phyloP scores from a whole-genome alignment of 1,140 invertebrate genomes.

The Heliothis subflexa region DNA sequence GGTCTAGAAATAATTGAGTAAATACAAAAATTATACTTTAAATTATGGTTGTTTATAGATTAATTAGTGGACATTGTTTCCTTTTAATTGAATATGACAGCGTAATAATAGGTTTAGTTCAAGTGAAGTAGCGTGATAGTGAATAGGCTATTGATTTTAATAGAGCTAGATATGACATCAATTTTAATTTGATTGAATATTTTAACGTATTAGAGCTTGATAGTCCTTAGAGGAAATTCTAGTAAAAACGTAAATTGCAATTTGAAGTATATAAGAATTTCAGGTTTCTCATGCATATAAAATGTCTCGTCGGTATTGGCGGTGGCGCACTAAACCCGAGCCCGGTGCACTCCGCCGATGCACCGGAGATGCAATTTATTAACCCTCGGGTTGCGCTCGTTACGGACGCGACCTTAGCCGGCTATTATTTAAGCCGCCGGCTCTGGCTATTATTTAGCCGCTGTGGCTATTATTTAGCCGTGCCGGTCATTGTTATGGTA shows the following conservation, averaged over 20 bases:
- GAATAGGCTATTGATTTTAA: background rate
- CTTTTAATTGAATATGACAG: background rate
- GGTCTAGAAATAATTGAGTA: background rate
- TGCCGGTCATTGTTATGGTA: background rate
- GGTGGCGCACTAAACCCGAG: background rate
- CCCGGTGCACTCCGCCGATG: conserved; percentile 11
- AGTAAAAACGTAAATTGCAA: no score
- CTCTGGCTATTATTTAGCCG: conserved; percentile 25
- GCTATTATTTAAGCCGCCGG: conserved; percentile 17
- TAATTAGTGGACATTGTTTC: no score
- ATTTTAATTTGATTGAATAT: no score
- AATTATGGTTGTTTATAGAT: no score
- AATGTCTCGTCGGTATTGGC: background rate
- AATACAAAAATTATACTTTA: no score
- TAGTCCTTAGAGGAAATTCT: no score
- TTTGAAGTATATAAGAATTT: no score
- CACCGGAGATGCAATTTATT: conserved; percentile 46
- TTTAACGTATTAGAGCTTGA: no score
- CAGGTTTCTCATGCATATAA: no score
- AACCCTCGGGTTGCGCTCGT: conserved; percentile 16
- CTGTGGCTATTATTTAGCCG: conserved; percentile 26
- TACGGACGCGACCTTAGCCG: conserved; percentile 6
- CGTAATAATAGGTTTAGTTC: background rate
- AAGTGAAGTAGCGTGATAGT: background rate
- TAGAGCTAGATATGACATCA: no score